phyloP scores from a whole-genome alignment of 2,888 invertebrate genomes.

The Andrena praecox region DNA sequence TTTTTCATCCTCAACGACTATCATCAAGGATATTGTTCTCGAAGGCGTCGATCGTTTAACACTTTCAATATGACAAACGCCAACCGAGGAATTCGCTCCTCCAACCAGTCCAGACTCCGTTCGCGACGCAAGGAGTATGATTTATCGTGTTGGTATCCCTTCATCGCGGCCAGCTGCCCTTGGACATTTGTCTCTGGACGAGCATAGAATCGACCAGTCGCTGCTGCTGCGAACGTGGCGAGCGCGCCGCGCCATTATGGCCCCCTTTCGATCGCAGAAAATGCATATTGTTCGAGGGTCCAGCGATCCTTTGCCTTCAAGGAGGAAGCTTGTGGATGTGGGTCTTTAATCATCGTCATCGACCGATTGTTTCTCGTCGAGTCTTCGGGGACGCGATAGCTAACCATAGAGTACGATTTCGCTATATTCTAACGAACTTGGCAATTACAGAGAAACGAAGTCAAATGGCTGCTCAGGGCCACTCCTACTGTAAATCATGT shows the following conservation, averaged over 20 bases:
- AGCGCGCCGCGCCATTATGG: conserved; percentile 14
- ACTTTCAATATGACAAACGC: conserved; percentile 65
- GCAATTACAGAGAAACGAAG: neutral
- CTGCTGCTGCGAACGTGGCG: conserved; percentile 40
- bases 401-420: too few species aligned
- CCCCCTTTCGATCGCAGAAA: conserved; percentile 17
- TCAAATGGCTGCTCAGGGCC: neutral
- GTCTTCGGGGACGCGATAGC: neutral
- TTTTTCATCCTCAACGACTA: conserved; percentile 45
- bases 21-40: conserved; percentile 60
- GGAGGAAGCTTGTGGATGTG: neutral
- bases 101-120: conserved; percentile 31
- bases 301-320: conserved; percentile 1
- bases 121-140: conserved; percentile 48
- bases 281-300: conserved; percentile 12
- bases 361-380: neutral
- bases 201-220: conserved; percentile 46
- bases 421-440: neutral
- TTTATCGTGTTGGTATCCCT: conserved; percentile 66
- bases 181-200: conserved; percentile 59
- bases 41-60: conserved; percentile 63
- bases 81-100: conserved; percentile 50
- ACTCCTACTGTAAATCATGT: neutral
- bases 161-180: conserved; percentile 52
- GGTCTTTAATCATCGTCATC: conserved; percentile 42